A percentile compares a stretch with the other conserved stretches of the same genome.
Evolutionary conservation across 2,113 vertebrate species (phyloP).

Genomic region (Scophthalmus maximus): DNA sequence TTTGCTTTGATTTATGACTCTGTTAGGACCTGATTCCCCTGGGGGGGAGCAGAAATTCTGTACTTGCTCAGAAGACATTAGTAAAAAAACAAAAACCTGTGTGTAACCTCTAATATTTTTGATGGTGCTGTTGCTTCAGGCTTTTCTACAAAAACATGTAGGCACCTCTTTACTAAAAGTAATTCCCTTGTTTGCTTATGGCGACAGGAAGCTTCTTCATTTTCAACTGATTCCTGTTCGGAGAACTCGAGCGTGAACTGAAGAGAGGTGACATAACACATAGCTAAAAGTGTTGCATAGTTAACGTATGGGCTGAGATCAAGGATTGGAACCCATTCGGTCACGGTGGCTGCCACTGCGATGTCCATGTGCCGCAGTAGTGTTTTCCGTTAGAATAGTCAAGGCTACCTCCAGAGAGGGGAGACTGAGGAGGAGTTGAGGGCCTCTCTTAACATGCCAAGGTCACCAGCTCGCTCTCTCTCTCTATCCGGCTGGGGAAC

Average conservation of each 20-base stretch:
- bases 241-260: neutral
- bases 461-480: slow-evolving; percentile 40
- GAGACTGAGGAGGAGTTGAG: slow-evolving; percentile 30
- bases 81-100: neutral
- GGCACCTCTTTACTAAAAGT: neutral
- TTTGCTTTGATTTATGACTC: slow-evolving; percentile 14
- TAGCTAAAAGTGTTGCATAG: slow-evolving; percentile 29
- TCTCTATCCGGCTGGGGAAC: slow-evolving; percentile 13
- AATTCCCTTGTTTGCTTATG: neutral
- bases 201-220: slow-evolving; percentile 7
- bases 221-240: slow-evolving; percentile 9
- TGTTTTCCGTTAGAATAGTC: slow-evolving; percentile 37
- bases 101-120: slow-evolving; percentile 3
- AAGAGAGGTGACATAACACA: neutral
- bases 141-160: slow-evolving; percentile 3
- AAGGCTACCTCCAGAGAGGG: slow-evolving; percentile 38
- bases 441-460: slow-evolving; percentile 58
- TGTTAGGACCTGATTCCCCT: neutral
- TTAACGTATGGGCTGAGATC: slow-evolving; percentile 34
- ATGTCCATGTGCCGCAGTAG: neutral
- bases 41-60: neutral
- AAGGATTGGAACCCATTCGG: slow-evolving; percentile 57
- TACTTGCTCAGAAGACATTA: neutral
- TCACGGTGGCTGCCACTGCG: slow-evolving; percentile 14
- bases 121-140: neutral